Conservation (phyloP, 2,797 vertebrate genomes). For the Halcyon leucocephala region DNA sequence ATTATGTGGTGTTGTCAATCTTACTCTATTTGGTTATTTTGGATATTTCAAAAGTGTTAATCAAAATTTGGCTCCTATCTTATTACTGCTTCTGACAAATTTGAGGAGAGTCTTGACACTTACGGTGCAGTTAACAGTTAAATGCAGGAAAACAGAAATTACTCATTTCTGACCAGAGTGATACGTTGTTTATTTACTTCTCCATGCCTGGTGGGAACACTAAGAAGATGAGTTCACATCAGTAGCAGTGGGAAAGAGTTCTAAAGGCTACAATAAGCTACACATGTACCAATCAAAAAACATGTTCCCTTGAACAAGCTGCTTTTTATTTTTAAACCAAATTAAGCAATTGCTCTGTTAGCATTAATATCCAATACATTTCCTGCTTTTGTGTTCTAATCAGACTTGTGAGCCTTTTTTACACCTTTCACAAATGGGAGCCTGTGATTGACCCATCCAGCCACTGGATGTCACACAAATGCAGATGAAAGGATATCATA, state of each 20-base stretch:
- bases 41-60: not conserved
- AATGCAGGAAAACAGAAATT: not conserved
- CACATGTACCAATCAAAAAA: accelerated
- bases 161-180: not conserved
- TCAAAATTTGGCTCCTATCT: not conserved
- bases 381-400: not conserved
- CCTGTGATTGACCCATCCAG: conserved; percentile 57
- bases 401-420: not conserved
- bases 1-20: not conserved
- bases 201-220: not conserved
- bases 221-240: not conserved
- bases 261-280: not conserved
- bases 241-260: not conserved
- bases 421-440: not conserved
- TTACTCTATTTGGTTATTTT: not conserved
- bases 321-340: not conserved
- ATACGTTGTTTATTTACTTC: not conserved
- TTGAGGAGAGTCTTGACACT: not conserved
- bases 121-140: not conserved
- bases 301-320: not conserved
- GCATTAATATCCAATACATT: not conserved
- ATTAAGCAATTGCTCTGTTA: not conserved
- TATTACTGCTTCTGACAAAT: not conserved
- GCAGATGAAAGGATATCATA: conserved; percentile 36
- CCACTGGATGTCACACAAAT: conserved; percentile 77